Base-by-base conservation (phyloP, 2,888 invertebrate genomes). In the Arenicola marina region DNA sequence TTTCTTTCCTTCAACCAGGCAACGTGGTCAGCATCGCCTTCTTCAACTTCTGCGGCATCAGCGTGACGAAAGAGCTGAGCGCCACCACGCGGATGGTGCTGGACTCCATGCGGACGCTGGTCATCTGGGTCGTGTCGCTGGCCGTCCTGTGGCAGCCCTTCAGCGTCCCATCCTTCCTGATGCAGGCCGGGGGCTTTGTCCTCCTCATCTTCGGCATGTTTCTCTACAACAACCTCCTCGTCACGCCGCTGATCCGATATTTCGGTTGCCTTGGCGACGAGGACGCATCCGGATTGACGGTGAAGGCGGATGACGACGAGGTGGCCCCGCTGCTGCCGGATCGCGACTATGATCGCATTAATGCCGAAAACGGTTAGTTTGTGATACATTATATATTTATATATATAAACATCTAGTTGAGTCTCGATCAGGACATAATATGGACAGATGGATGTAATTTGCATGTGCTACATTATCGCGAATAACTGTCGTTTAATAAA, bases 21-120 rank as follows among this genome's bases (percentile, higher is more conserved):
- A 92, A 91, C 1, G 86, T 92, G 28, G 76, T 93, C 29, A 93
- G 93, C 56, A 95, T 95, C 71, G 93, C 95, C 0, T 91, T 95
- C 85, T 95, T 95, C 86, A 95, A 93, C 83, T 95, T 92, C 83
- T 90, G 93, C 68, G 94, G 94, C 11, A 89, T 95, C 68, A 92
- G 91, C 77, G 92, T 97, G 2, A 93, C 95, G 0, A 96, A 95
- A 84, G 93, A 95, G 82, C 88, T 95, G 76, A 95, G 92, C 1
- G 95, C 96, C 1, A 94, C 93, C 0, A 92, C 93, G 1, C 87
- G 95, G 68, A 92, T 94, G 90, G 91, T 95, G 15, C 86, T 95
- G 53, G 95, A 95, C 80, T 91, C 91, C 57, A 86, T 92, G n/a
- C 87, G 95, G 69, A 93, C 94, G 0, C 86, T 95, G 51, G 87